Evolutionary conservation across 2,113 vertebrate species (phyloP), one percentile per base, ranked within the genome.

Genomic region (Microtus richardsoni): DNA sequence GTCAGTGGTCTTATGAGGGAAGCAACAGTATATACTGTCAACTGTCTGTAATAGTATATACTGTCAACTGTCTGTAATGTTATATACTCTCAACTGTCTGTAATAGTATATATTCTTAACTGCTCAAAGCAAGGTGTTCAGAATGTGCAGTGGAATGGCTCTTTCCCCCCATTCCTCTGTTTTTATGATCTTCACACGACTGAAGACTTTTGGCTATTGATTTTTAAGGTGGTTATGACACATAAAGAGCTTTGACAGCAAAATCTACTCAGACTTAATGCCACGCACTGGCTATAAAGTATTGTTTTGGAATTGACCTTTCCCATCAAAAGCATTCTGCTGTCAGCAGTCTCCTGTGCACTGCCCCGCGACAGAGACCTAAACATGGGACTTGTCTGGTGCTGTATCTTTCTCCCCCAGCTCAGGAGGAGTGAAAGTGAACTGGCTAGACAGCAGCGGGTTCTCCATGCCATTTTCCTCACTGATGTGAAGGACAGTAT

Each of bases 301-400:
- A 98, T 98, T 98, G 93, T 96, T 77, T 97, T 96, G 86, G 10
- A 88, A 86, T 89, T 79, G 71, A 70, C 88, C 17, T 87, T 96
- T 95, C 93, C 36, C 30, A 92, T 96, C 58, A 86, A 93, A 96
- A 71, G 60, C 47, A 19, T 54, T 22, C 44, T 30, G 85, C 85
- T 89, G 74, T 52, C 14, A 75, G 60, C 70, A 73, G 30, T 95
- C 79, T 96, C 89, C 60, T 94, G 54, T 68, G 12, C 2, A 41
- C 17, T 49, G 78, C 62, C 70, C 84, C 73, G 80, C 60, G 30
- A 74, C 17, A 7, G 0, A 1, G 93, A 71, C 41, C 99, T 98
- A 99, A 95, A 99, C 99, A 0, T 99, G 99, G 83, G 99, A 99
- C 97, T 99, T 99, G 36, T 99, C 99, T 16, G 99, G 98, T 90